phyloP scores from a whole-genome alignment of 2,797 vertebrate species.

The Alouatta caraya region DNA sequence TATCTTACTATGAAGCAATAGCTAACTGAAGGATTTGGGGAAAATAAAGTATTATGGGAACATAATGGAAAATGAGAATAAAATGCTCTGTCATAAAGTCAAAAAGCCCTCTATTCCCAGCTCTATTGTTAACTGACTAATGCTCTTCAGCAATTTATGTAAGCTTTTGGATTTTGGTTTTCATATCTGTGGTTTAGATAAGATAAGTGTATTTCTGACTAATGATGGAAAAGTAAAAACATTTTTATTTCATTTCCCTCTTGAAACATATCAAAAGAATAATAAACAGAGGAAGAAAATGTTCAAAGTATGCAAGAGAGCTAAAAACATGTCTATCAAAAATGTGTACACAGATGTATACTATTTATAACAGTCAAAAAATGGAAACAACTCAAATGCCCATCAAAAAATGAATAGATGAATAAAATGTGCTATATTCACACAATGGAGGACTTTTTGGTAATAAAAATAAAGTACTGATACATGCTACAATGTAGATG shows the following conservation, averaged over 20 bases:
- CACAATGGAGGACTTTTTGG: not conserved
- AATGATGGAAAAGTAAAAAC: not conserved
- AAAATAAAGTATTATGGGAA: not conserved
- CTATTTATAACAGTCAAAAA: not conserved
- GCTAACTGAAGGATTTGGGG: not conserved
- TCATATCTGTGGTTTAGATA: not conserved
- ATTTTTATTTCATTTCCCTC: not conserved
- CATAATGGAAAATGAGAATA: not conserved
- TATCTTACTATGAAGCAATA: not conserved
- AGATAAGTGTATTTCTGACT: not conserved
- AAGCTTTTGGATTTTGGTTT: slow-evolving; percentile 15
- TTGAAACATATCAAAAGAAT: not conserved
- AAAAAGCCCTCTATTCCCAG: not conserved
- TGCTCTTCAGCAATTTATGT: not conserved
- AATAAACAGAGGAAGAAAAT: not conserved
- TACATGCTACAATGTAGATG: not conserved
- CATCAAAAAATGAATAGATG: not conserved
- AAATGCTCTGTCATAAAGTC: not conserved
- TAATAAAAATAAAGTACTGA: not conserved
- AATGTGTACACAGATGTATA: not conserved
- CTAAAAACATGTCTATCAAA: not conserved
- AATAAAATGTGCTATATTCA: not conserved
- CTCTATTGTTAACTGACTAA: not conserved
- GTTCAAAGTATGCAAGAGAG: not conserved
- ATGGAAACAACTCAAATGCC: not conserved